Base-by-base conservation (phyloP, 1,140 invertebrate genomes). In the Cydia splendana region DNA sequence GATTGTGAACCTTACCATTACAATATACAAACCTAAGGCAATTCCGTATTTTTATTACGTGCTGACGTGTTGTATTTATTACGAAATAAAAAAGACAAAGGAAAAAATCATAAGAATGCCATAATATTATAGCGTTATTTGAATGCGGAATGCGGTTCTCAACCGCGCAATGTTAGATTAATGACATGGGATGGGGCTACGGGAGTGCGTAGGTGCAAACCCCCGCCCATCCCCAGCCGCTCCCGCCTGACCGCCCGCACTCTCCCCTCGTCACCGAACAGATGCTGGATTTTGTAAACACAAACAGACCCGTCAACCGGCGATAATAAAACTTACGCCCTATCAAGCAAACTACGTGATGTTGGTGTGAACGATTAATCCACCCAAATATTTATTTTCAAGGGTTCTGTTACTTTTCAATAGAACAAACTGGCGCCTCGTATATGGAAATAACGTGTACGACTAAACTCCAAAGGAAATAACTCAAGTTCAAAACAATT, bases 251-350 rank as follows among this genome's bases (percentile, higher is more conserved):
- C 67, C 77, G 38, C 62, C 57, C 76, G 62, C 75, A 71, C 77
- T 74, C 76, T 74, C 79, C 79, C 53, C 76, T 18, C 45, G 74
- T 65, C 62, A 69, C 76, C 67, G 78, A 81, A 83, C 84, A 86
- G 84, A 86, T 84, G 83, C 83, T 80, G 84, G 78, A 48, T 80
- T 80, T 81, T 79, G 83, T 86, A 84, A 84, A 86, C 83, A 84
- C 79, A 83, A 82, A 83, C 81, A 75, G 73, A 45, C 77, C 65
- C 79, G 80, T 79, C 78, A 78, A 79, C 78, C 62, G 53, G 75
- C 74, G 78, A 82, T 84, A 80, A 78, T 79, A 78, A 79, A 79
- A 81, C 76, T 79, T 76, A 67, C 74, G 42, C 51, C 76, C 74
- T 75, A 71, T 75, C 65, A 34, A 69, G 67, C 34, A 4, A 20